Evolutionary conservation across 1,140 invertebrate genomes (phyloP).

Genomic region (Drosophila busckii): DNA sequence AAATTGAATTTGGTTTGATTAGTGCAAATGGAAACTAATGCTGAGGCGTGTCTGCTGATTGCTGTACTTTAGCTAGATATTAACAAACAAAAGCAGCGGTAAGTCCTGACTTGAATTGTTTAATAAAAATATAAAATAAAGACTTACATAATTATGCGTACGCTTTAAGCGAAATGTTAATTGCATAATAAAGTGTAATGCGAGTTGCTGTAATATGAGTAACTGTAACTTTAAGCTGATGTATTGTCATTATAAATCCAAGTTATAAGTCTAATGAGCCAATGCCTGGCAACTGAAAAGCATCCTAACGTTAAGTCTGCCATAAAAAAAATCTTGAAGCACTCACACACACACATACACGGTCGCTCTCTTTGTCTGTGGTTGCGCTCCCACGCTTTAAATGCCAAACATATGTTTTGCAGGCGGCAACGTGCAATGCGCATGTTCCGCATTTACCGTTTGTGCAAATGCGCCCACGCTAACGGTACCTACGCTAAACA

Average conservation of each 20-base stretch:
- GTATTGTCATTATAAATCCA: background rate
- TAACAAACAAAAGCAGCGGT: background rate
- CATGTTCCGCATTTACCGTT: slow-evolving; percentile 39
- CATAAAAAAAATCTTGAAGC: slow-evolving; percentile 33
- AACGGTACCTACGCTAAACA: slow-evolving; percentile 57
- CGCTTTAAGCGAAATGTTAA: slow-evolving; percentile 8
- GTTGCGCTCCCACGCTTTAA: slow-evolving; percentile 40
- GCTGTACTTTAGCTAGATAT: background rate
- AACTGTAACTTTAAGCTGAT: background rate
- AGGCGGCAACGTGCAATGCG: slow-evolving; percentile 38
- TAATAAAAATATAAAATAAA: background rate
- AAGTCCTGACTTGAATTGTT: slow-evolving; percentile 2
- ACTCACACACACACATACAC: slow-evolving; percentile 6
- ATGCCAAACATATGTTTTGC: slow-evolving; percentile 58
- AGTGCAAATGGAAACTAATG: too few relatives aligned
- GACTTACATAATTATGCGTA: slow-evolving; percentile 30
- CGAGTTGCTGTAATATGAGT: slow-evolving; percentile 1
- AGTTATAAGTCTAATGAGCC: slow-evolving; percentile 28
- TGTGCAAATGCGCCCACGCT: slow-evolving; percentile 13
- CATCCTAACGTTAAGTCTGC: slow-evolving; percentile 29
- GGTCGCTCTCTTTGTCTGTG: slow-evolving; percentile 4
- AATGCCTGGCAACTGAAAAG: slow-evolving; percentile 25
- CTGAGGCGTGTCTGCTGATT: background rate
- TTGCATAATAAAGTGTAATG: slow-evolving; percentile 33
- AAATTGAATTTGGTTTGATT: background rate